These are phyloP conservation scores for Plutomurus gul DNA, from an alignment of 1,140 invertebrate genomes.

Conservation along the genomic window DNA sequence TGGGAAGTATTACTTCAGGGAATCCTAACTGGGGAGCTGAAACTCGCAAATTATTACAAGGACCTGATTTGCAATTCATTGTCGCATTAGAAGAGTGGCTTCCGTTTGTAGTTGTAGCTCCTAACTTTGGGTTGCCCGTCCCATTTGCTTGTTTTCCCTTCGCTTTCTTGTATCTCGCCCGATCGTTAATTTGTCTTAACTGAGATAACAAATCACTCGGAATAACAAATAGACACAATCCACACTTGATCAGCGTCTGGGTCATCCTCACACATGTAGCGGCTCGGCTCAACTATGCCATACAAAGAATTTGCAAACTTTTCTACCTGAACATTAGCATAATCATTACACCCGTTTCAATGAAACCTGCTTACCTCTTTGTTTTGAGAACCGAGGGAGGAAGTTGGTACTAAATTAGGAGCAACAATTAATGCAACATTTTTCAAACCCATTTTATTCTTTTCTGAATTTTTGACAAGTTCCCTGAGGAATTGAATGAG, in stretches of 20 bases:
- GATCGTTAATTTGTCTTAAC: conserved; percentile 66
- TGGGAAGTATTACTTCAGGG: conserved; percentile 58
- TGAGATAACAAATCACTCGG: conserved; percentile 71
- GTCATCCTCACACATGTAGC: conserved; percentile 80
- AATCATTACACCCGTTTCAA: neutral
- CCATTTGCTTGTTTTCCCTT: conserved; percentile 57
- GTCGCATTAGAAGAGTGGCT: neutral
- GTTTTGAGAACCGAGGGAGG: conserved; percentile 54
- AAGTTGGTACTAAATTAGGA: conserved; percentile 83
- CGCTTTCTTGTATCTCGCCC: conserved; percentile 60
- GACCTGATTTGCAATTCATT: conserved; percentile 40
- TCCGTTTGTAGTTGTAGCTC: neutral
- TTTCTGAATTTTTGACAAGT: conserved; percentile 70
- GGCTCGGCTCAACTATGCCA: conserved; percentile 76
- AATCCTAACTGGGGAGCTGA: conserved; percentile 63
- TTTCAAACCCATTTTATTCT: conserved; percentile 86
- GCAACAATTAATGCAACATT: conserved; percentile 93
- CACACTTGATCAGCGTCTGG: conserved; percentile 74
- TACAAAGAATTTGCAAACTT: too few species aligned
- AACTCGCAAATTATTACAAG: conserved; percentile 57
- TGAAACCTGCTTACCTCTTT: conserved; percentile 47
- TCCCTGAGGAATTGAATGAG: conserved; percentile 75
- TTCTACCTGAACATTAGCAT: too few species aligned
- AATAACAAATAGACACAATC: conserved; percentile 76
- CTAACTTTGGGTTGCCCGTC: conserved; percentile 33